A percentile compares a stretch with the other conserved stretches of the same genome.
phyloP scores from a whole-genome alignment of 2,888 invertebrate species.

The Abrostola tripartita region DNA sequence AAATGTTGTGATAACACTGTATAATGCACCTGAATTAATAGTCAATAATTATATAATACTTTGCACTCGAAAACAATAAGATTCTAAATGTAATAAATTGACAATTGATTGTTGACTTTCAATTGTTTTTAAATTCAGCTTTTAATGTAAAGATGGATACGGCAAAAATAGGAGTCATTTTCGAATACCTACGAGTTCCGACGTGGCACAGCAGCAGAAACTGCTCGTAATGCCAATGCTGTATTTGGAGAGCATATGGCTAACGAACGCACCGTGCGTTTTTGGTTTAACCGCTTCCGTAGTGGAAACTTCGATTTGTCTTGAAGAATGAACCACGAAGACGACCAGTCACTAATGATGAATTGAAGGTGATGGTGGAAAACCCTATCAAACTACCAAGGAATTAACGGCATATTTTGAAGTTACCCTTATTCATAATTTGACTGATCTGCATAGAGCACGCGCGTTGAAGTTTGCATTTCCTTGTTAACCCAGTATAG shows the following conservation, averaged over 20 bases:
- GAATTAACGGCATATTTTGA: conserved; percentile 6
- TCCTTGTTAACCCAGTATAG: conserved; percentile 2
- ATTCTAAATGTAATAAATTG: no score
- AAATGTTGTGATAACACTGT: no score
- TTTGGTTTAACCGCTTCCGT: background rate
- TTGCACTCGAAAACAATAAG: no score
- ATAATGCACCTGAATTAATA: no score
- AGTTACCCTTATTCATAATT: background rate
- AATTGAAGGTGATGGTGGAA: conserved; percentile 4
- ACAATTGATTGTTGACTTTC: no score
- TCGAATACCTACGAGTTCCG: conserved; percentile 7
- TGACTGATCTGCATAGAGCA: background rate
- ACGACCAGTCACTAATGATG: background rate
- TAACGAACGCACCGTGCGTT: conserved; percentile 6
- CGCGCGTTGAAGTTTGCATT: background rate
- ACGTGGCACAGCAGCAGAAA: background rate
- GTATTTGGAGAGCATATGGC: no score
- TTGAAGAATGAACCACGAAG: background rate
- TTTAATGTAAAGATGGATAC: no score
- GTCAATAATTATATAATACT: no score
- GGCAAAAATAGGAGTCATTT: conserved; percentile 3
- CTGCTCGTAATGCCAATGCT: no score
- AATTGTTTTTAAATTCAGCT: no score
- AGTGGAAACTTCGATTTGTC: background rate
- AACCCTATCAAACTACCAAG: background rate